phyloP scores from a whole-genome alignment of 2,797 vertebrate species.

The Oceanodroma leucorhoa region DNA sequence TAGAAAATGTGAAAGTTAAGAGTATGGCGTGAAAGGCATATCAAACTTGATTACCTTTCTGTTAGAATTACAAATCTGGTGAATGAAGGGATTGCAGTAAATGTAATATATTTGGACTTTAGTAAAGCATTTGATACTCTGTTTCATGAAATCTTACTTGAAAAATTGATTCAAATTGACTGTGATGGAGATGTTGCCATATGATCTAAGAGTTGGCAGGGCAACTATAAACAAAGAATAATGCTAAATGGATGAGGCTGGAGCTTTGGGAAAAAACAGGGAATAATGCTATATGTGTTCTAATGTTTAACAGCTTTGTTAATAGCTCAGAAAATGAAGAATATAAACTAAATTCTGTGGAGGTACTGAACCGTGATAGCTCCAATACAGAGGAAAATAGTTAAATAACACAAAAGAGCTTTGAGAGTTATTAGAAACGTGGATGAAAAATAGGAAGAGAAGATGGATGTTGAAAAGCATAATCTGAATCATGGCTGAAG shows the following conservation, averaged over 20 bases:
- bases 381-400: not conserved
- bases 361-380: not conserved
- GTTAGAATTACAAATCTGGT: not conserved
- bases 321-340: slow-evolving; percentile 17
- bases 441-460: not conserved
- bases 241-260: not conserved
- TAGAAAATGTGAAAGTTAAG: not conserved
- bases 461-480: not conserved
- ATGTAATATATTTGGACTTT: not conserved
- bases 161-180: slow-evolving; percentile 18
- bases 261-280: not conserved
- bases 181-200: not conserved
- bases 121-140: not conserved
- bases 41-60: not conserved
- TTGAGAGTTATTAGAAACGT: not conserved
- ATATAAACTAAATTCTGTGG: not conserved
- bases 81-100: not conserved
- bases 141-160: not conserved
- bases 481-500: not conserved
- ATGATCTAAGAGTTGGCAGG: not conserved
- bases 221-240: not conserved
- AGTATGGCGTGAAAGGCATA: not conserved
- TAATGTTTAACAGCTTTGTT: not conserved
- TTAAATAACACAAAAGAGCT: not conserved
- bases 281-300: not conserved